These are phyloP conservation scores for Isichthys henryi DNA, from an alignment of 2,113 vertebrate genomes.

Conservation along the genomic window DNA sequence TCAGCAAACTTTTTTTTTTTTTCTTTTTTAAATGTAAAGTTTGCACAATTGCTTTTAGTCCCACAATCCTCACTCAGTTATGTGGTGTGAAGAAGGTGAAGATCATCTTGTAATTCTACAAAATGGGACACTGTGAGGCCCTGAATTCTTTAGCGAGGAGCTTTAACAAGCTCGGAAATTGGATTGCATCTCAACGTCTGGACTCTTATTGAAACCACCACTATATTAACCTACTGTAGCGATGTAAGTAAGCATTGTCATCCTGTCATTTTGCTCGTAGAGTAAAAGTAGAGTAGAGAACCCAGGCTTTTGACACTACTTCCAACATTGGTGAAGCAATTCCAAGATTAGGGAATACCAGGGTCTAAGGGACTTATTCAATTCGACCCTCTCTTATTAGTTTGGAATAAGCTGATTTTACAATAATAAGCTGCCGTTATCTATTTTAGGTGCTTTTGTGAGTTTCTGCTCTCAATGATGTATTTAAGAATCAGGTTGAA, in stretches of 20 bases:
- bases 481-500: not conserved
- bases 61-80: not conserved
- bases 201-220: not conserved
- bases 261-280: not conserved
- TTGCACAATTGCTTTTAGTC: not conserved
- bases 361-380: not conserved
- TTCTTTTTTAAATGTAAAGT: not conserved
- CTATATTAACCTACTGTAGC: not conserved
- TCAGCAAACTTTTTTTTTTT: not conserved
- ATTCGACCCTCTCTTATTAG: not conserved
- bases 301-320: not conserved
- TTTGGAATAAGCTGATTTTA: not conserved
- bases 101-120: not conserved
- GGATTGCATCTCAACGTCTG: not conserved
- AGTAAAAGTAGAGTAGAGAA: not conserved
- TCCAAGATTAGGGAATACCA: not conserved
- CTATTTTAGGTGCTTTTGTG: not conserved
- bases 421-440: not conserved
- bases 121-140: not conserved
- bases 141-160: not conserved
- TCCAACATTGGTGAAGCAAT: not conserved
- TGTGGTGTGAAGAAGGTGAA: not conserved
- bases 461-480: not conserved
- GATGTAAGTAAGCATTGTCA: not conserved
- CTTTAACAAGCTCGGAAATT: not conserved